Evolutionary conservation across 2,797 vertebrate species (phyloP).

Genomic region (Premnoplex brunnescens): DNA sequence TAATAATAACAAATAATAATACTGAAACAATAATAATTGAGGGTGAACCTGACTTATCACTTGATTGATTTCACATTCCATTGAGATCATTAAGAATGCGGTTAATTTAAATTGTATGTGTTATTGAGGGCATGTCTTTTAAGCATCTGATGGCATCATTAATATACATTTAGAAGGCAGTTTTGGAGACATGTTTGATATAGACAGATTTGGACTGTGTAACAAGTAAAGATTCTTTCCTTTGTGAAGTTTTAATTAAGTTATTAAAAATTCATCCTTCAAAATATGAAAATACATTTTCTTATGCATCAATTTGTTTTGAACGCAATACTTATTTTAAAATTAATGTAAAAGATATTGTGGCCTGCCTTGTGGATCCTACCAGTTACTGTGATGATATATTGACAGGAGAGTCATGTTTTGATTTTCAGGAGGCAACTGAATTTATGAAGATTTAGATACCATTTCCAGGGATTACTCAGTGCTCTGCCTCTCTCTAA

Average conservation of each 20-base stretch:
- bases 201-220: background rate
- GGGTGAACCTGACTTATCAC: conserved; percentile 23
- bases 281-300: conserved; percentile 15
- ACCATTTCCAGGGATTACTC: background rate
- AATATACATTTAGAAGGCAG: conserved; percentile 39
- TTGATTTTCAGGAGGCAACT: background rate
- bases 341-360: background rate
- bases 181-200: conserved; percentile 46
- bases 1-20: conserved; percentile 55
- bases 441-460: background rate
- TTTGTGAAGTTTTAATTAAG: conserved; percentile 45
- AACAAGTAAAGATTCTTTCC: conserved; percentile 47
- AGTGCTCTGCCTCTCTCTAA: background rate
- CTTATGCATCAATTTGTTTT: background rate
- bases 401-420: background rate
- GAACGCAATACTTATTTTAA: conserved; percentile 8
- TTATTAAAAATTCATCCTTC: conserved; percentile 61
- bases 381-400: background rate
- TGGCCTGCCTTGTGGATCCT: background rate
- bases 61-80: conserved; percentile 50
- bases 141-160: conserved; percentile 46
- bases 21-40: conserved; percentile 31
- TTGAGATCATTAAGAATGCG: conserved; percentile 31
- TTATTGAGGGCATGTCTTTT: conserved; percentile 61
- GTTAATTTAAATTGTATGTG: conserved; percentile 63